A percentile compares a stretch with the other conserved stretches of the same genome.
These are phyloP conservation scores for Micronycteris hirsuta DNA, from an alignment of 2,113 vertebrate genomes.

Conservation along the genomic window DNA sequence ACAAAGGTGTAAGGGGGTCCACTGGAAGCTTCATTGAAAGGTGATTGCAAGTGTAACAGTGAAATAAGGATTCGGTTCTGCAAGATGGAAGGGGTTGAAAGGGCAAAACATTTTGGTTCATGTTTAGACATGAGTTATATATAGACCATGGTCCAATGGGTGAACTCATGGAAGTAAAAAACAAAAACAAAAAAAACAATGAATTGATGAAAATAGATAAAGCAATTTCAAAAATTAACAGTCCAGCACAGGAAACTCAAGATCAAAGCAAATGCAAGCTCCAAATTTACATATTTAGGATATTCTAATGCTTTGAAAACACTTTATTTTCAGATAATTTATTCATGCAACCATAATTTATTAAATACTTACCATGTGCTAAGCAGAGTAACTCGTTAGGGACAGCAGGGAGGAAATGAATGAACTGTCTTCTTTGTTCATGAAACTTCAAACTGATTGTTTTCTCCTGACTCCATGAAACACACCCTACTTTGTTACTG, in stretches of 20 bases:
- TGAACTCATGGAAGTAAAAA: background rate
- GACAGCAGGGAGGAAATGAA: background rate
- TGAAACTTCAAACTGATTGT: background rate
- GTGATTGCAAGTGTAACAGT: conserved; percentile 55
- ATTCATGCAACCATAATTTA: background rate
- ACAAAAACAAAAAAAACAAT: background rate
- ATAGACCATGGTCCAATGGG: background rate
- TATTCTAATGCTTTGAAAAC: background rate
- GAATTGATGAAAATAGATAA: background rate
- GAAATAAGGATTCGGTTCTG: conserved; percentile 62
- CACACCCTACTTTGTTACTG: background rate
- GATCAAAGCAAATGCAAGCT: background rate
- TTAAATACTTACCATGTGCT: background rate
- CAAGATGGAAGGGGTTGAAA: background rate
- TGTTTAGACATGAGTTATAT: background rate
- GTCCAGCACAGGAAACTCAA: background rate
- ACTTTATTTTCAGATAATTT: background rate
- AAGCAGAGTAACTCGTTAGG: background rate
- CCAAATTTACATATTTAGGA: background rate
- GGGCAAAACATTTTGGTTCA: background rate
- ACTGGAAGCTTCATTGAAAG: conserved; percentile 38
- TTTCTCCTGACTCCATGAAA: background rate
- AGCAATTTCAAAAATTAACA: background rate
- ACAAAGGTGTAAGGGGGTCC: conserved; percentile 66
- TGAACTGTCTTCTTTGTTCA: background rate